A percentile compares a stretch with the other conserved stretches of the same genome.
phyloP scores from a whole-genome alignment of 2,113 vertebrate genomes.

The Malurus alboscapulatus region DNA sequence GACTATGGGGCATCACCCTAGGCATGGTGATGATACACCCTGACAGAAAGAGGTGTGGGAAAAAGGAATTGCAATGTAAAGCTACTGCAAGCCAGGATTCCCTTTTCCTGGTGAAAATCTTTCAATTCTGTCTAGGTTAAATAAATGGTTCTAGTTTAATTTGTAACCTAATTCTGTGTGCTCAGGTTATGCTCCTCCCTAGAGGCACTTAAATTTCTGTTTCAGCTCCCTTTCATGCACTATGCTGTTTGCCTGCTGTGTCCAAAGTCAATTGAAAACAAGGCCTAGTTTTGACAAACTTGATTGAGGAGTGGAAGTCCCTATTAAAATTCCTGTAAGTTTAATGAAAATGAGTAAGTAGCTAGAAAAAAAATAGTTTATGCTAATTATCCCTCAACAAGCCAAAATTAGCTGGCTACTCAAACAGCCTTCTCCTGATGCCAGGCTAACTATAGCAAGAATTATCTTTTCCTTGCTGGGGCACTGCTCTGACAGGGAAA shows the following conservation, averaged over 20 bases:
- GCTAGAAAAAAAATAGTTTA: constrained; percentile 11
- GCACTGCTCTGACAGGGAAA: background rate
- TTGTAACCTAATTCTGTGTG: background rate
- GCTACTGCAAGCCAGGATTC: background rate
- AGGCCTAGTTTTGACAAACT: background rate
- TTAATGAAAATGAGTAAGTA: constrained; percentile 2
- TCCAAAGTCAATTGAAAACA: background rate
- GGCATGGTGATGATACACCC: background rate
- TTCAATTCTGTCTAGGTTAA: background rate
- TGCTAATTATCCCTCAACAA: constrained; percentile 1
- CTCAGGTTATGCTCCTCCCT: background rate
- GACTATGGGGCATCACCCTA: background rate
- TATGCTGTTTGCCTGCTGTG: background rate
- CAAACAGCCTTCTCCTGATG: background rate
- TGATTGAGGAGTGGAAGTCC: background rate
- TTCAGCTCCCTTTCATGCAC: background rate
- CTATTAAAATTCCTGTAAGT: background rate
- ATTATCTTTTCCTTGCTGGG: background rate
- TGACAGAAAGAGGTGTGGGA: background rate
- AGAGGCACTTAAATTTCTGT: background rate
- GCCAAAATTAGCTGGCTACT: background rate
- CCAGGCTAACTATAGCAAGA: background rate
- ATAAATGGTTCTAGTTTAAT: background rate
- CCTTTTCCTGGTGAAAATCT: background rate
- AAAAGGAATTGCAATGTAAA: background rate